Base-by-base conservation (phyloP, 2,797 vertebrate species). In the Poecilia velifera region DNA sequence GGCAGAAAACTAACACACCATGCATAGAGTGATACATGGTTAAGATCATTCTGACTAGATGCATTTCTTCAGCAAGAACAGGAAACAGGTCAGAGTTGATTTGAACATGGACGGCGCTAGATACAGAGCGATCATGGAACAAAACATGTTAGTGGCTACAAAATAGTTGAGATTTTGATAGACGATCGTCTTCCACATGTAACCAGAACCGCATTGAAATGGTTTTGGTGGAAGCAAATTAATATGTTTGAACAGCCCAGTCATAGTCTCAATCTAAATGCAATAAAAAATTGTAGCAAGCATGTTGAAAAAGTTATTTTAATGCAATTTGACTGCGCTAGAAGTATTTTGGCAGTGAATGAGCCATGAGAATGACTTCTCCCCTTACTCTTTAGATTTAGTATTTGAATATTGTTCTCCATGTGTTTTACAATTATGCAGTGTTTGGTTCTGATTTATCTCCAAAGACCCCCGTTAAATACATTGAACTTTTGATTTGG, bases 201-300 rank as follows among this genome's bases (percentile, higher is more conserved):
- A n/a, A 8, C 12, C 39, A 45, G 41, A 71, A 14, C 39, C 9
- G 5, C 41, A n/a, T n/a, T 43, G 25, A 45, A 45, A 45, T 28
- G 41, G 76, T 43, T 79, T 72, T 9, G 2, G 25, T 36, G 25
- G 16, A 39, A 39, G 22, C 3, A 46, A 46, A 45, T 43, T 16
- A 3, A 28, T 18, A 43, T 41, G n/a, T 10, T 34, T 8, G 31
- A 36, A 64, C 4, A 7, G 13, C 14, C 16, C 31, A 36, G 57
- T 25, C 6, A 16, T 41, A 83, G 70, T 80, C 64, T 79, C 46
- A 59, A 87, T 47, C 79, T 59, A 81, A 80, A 79, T 82, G 81
- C 53, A 57, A 51, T 14, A 28, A 43, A 9, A 10, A 5, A 43
- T 2, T 68, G 22, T 25, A 10, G 36, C 14, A 43, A 71, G 25